These are phyloP conservation scores for Leucania comma DNA, from an alignment of 2,888 invertebrate species.

Conservation along the genomic window DNA sequence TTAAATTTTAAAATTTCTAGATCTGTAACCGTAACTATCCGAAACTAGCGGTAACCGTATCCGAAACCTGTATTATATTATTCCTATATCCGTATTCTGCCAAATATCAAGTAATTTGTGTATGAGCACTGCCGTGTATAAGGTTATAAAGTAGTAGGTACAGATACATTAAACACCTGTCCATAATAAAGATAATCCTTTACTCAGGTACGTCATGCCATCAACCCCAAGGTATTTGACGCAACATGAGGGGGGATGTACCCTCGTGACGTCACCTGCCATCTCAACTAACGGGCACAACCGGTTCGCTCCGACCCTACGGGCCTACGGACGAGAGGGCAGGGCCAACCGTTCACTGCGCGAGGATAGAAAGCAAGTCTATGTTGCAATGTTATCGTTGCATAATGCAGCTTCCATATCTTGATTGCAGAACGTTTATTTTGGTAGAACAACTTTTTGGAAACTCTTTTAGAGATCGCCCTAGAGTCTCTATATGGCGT, in stretches of 20 bases:
- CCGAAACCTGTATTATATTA: too few relatives aligned
- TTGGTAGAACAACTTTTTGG: background rate
- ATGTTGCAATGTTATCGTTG: slow-evolving; percentile 53
- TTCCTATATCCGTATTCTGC: too few relatives aligned
- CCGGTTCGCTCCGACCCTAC: slow-evolving; percentile 67
- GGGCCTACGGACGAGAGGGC: slow-evolving; percentile 59
- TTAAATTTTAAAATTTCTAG: too few relatives aligned
- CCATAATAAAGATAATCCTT: slow-evolving; percentile 15
- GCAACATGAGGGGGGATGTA: slow-evolving; percentile 47
- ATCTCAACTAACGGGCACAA: slow-evolving; percentile 63
- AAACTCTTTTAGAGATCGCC: background rate
- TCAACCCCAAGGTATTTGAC: slow-evolving; percentile 48
- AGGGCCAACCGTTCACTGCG: slow-evolving; percentile 66
- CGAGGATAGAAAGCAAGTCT: slow-evolving; percentile 56
- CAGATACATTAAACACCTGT: slow-evolving; percentile 8
- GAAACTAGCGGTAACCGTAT: too few relatives aligned
- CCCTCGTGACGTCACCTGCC: slow-evolving; percentile 61
- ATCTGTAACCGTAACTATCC: too few relatives aligned
- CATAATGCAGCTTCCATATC: slow-evolving; percentile 57
- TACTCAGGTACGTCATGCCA: slow-evolving; percentile 11
- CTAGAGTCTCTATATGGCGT: too few relatives aligned
- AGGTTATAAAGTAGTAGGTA: background rate
- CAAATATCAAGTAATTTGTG: too few relatives aligned
- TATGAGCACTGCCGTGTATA: background rate
- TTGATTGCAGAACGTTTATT: slow-evolving; percentile 8